A percentile compares a stretch with the other conserved stretches of the same genome.
Evolutionary conservation across 2,888 invertebrate genomes (phyloP).

Genomic region (Mesopsocus fuscifrons): DNA sequence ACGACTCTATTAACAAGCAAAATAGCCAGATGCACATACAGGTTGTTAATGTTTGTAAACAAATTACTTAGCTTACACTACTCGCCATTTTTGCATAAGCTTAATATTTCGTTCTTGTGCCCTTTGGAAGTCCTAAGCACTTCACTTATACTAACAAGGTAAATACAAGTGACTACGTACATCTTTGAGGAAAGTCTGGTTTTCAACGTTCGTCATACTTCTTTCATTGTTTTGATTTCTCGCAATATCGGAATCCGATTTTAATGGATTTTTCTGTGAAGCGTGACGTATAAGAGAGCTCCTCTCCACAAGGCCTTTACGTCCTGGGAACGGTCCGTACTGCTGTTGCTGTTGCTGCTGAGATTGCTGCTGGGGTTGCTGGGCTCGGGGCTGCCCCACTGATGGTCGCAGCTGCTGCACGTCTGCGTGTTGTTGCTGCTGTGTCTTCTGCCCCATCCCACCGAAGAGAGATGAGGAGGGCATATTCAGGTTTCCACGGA

Average conservation of each 20-base stretch:
- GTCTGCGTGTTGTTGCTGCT: constrained; percentile 16
- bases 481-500: not conserved
- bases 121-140: too few species aligned
- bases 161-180: constrained; percentile 38
- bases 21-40: too few species aligned
- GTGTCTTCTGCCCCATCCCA: not conserved
- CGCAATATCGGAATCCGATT: constrained; percentile 35
- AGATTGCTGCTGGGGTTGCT: constrained; percentile 17
- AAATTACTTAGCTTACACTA: too few species aligned
- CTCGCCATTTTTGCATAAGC: too few species aligned
- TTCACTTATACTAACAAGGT: too few species aligned
- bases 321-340: constrained; percentile 58
- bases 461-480: not conserved
- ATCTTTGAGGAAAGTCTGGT: constrained; percentile 86
- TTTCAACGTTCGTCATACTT: constrained; percentile 64
- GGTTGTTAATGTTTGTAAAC: too few species aligned
- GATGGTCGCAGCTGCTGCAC: constrained; percentile 1
- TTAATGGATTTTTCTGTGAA: constrained; percentile 24
- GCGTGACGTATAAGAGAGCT: constrained; percentile 76
- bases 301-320: constrained; percentile 69
- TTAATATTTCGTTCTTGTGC: too few species aligned
- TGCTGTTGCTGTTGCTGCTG: constrained; percentile 22
- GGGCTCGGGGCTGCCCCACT: constrained; percentile 4
- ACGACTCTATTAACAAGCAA: constrained; percentile 19
- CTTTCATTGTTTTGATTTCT: constrained; percentile 48